A percentile compares a stretch with the other conserved stretches of the same genome.
Conservation (phyloP, 2,797 vertebrate genomes). For the Channallabes apus region DNA sequence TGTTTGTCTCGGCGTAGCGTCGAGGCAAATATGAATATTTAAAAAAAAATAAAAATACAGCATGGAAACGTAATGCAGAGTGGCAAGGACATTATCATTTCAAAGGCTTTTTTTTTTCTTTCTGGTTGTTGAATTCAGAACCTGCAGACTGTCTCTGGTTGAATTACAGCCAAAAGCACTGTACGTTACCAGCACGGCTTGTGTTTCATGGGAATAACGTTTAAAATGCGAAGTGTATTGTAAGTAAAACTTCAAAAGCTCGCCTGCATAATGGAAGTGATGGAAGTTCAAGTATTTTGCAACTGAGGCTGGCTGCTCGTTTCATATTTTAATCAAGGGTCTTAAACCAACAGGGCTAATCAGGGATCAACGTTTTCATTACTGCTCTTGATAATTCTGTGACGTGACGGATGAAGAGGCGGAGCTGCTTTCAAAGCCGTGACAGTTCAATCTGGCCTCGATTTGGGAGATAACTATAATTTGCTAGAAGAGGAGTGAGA, state of each 20-base stretch:
- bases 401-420: neutral
- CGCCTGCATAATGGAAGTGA: constrained; percentile 20
- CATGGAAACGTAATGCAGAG: constrained; percentile 52
- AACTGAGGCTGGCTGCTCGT: neutral
- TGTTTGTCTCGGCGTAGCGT: constrained; percentile 56
- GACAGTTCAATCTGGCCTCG: neutral
- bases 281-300: constrained; percentile 26
- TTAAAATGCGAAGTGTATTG: constrained; percentile 27
- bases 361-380: constrained; percentile 1
- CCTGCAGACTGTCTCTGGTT: constrained; percentile 36
- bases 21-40: constrained; percentile 46
- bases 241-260: constrained; percentile 40
- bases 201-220: constrained; percentile 27
- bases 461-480: neutral
- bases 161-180: constrained; percentile 21
- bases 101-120: constrained; percentile 49
- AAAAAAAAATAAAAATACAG: constrained; percentile 37
- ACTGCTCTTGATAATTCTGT: neutral
- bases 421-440: neutral
- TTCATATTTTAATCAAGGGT: constrained; percentile 27
- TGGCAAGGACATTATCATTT: constrained; percentile 57
- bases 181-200: neutral
- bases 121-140: constrained; percentile 42
- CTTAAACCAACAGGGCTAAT: constrained; percentile 2
- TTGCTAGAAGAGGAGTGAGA: neutral